Percentiles rank a stretch among this genome's conserved stretches.
phyloP scores from a whole-genome alignment of 1,140 invertebrate genomes.

The Drosophila pseudoobscura region DNA sequence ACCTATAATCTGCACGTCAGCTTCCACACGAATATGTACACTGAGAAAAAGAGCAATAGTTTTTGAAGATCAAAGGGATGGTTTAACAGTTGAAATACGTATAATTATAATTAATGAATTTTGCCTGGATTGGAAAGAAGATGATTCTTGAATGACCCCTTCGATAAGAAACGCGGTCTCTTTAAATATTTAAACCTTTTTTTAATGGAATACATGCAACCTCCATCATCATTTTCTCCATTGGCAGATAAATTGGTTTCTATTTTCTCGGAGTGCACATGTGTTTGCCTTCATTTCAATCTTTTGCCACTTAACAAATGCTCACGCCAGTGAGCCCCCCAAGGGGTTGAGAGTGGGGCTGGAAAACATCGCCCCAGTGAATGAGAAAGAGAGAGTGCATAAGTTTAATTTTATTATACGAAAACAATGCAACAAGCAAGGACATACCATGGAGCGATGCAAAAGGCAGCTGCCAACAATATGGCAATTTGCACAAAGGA shows the following conservation, averaged over 20 bases:
- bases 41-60: neutral
- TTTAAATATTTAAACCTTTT: too few species aligned
- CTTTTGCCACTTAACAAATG: constrained; percentile 80
- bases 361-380: constrained; percentile 5
- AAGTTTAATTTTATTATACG: constrained; percentile 81
- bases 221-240: too few species aligned
- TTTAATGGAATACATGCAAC: too few species aligned
- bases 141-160: too few species aligned
- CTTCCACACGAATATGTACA: neutral
- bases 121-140: too few species aligned
- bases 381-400: constrained; percentile 46
- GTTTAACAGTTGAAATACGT: too few species aligned
- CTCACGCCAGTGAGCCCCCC: constrained; percentile 54
- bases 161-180: too few species aligned
- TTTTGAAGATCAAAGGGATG: too few species aligned
- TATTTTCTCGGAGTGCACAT: constrained; percentile 15
- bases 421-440: constrained; percentile 75
- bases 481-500: constrained; percentile 78
- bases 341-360: neutral
- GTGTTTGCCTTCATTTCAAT: constrained; percentile 75
- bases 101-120: too few species aligned
- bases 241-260: too few species aligned
- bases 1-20: constrained; percentile 71
- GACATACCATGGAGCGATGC: constrained; percentile 24
- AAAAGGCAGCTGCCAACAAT: constrained; percentile 33